Conservation (phyloP, 2,888 invertebrate species). For the Luperina nickerlii region DNA sequence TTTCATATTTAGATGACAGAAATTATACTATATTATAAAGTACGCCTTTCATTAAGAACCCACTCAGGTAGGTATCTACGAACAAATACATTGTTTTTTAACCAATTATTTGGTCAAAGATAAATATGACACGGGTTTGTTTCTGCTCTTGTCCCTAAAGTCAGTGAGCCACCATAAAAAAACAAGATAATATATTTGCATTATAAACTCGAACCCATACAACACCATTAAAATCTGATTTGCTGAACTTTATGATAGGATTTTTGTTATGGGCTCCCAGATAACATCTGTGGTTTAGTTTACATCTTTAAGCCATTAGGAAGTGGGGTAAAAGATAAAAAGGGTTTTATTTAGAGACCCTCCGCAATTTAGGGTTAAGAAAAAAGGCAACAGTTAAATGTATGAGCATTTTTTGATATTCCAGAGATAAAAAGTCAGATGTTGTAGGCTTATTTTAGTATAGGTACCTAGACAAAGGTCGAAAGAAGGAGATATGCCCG, state of each 20-base stretch:
- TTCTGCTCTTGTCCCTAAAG: neutral
- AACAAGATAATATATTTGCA: neutral
- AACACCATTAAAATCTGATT: slow-evolving; percentile 42
- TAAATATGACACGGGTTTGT: neutral
- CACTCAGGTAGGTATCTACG: neutral
- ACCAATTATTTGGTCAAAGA: neutral
- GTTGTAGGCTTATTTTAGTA: neutral
- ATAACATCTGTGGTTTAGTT: slow-evolving; percentile 50
- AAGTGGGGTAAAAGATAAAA: slow-evolving; percentile 37
- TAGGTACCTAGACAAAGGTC: neutral
- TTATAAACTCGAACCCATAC: slow-evolving; percentile 10
- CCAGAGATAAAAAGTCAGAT: neutral
- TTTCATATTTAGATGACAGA: neutral
- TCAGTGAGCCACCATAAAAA: neutral
- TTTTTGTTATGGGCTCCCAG: slow-evolving; percentile 33
- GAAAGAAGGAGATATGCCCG: too few relatives aligned
- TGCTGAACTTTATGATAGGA: slow-evolving; percentile 48
- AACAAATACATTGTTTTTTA: too few relatives aligned
- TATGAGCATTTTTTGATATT: slow-evolving; percentile 26
- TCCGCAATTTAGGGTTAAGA: slow-evolving; percentile 10
- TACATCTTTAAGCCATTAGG: slow-evolving; percentile 53
- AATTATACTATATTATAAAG: neutral
- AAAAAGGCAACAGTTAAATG: slow-evolving; percentile 16
- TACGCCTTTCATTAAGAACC: neutral
- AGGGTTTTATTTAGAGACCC: slow-evolving; percentile 50